Percentiles rank a stretch among this genome's conserved stretches.
phyloP scores from a whole-genome alignment of 2,113 vertebrate genomes.

The Hemiscyllium ocellatum region DNA sequence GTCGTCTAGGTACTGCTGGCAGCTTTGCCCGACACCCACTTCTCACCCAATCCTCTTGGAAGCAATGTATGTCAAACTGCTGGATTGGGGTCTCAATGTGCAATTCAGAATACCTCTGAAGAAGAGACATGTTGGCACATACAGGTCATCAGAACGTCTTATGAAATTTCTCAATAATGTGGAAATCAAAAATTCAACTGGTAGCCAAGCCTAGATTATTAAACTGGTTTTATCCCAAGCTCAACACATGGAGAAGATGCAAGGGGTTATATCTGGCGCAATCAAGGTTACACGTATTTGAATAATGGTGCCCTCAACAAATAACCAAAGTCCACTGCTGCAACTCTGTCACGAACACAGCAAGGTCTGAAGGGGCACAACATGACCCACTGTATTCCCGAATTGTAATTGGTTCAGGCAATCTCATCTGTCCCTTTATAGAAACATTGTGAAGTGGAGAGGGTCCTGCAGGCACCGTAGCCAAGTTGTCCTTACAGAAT shows the following conservation, averaged over 20 bases:
- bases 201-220: background rate
- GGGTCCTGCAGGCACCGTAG: background rate
- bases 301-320: background rate
- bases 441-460: background rate
- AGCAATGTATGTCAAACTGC: background rate
- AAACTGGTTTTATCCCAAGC: background rate
- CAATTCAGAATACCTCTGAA: background rate
- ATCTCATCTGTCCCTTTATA: background rate
- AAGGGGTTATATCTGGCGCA: background rate
- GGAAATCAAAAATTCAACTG: background rate
- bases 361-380: background rate
- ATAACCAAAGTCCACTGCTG: background rate
- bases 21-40: too few species aligned
- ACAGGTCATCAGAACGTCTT: background rate
- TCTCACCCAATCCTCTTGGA: too few species aligned
- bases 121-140: background rate
- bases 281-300: background rate
- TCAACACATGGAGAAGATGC: background rate
- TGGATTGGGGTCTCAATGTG: background rate
- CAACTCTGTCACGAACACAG: background rate
- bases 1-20: too few species aligned
- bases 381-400: background rate
- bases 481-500: background rate
- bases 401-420: background rate
- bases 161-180: background rate